Conservation (phyloP, 1,140 invertebrate genomes). For the Potamilus streckersoni region DNA sequence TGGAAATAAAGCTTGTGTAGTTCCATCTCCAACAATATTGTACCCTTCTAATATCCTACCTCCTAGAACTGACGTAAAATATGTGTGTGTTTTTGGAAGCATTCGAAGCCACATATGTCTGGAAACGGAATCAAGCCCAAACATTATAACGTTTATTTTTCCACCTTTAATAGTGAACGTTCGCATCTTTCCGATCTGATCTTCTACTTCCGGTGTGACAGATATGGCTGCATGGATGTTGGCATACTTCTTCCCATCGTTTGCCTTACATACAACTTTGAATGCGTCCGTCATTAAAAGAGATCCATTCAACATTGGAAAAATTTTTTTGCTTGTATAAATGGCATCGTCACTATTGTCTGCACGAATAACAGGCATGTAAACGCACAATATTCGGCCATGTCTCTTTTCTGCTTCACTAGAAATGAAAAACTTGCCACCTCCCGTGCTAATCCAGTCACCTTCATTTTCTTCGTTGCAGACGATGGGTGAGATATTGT, state of each 20-base stretch:
- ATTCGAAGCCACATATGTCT: slow-evolving; percentile 87
- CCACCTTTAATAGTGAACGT: slow-evolving; percentile 1
- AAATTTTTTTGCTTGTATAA: slow-evolving; percentile 31
- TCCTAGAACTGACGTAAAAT: slow-evolving; percentile 78
- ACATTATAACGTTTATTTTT: slow-evolving; percentile 83
- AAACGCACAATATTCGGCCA: slow-evolving; percentile 56
- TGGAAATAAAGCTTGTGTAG: slow-evolving; percentile 91
- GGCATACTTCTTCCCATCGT: slow-evolving; percentile 47
- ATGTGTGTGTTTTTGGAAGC: slow-evolving; percentile 84
- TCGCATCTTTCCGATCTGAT: slow-evolving; percentile 14
- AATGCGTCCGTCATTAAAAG: slow-evolving; percentile 54
- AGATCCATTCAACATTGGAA: slow-evolving; percentile 47
- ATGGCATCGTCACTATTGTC: slow-evolving; percentile 32
- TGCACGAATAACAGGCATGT: slow-evolving; percentile 46
- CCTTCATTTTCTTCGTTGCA: slow-evolving; percentile 58
- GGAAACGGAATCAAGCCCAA: slow-evolving; percentile 92
- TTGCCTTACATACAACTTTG: slow-evolving; percentile 52
- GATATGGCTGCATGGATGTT: slow-evolving; percentile 60
- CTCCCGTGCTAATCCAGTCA: slow-evolving; percentile 53
- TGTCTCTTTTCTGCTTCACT: slow-evolving; percentile 31
- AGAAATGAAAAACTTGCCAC: slow-evolving; percentile 50
- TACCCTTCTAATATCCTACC: slow-evolving; percentile 83
- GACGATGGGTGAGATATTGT: no score
- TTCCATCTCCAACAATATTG: slow-evolving; percentile 95
- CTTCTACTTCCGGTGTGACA: slow-evolving; percentile 21